Conservation (phyloP, 2,113 vertebrate species). For the Calonectris borealis region DNA sequence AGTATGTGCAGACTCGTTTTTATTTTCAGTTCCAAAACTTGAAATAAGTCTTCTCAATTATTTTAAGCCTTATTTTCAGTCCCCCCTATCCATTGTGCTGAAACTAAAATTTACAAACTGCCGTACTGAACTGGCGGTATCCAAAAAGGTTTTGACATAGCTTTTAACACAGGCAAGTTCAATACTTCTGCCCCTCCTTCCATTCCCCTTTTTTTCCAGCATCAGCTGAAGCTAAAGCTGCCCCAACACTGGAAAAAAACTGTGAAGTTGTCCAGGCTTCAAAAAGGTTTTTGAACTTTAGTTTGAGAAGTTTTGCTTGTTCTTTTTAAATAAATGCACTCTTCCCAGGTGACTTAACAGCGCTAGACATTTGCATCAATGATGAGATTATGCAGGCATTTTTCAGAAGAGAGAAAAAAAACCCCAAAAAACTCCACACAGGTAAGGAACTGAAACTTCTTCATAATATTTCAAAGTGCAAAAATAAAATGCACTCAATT, state of each 20-base stretch:
- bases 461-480: slow-evolving; percentile 20
- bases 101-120: background rate
- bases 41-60: background rate
- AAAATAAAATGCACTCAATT: slow-evolving; percentile 1
- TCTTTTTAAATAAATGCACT: background rate
- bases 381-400: background rate
- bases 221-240: background rate
- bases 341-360: slow-evolving; percentile 8
- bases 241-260: background rate
- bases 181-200: background rate
- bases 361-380: background rate
- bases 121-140: background rate
- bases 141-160: background rate
- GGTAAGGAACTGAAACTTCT: slow-evolving; percentile 36
- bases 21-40: background rate
- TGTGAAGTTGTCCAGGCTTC: background rate
- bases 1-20: background rate
- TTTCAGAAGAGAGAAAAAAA: slow-evolving; percentile 25
- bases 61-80: background rate
- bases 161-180: background rate
- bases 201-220: background rate
- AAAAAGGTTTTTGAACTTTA: background rate
- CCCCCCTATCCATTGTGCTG: background rate
- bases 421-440: background rate
- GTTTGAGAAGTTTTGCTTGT: background rate